These are phyloP conservation scores for Salticus scenicus DNA, from an alignment of 2,888 invertebrate species.

Conservation along the genomic window DNA sequence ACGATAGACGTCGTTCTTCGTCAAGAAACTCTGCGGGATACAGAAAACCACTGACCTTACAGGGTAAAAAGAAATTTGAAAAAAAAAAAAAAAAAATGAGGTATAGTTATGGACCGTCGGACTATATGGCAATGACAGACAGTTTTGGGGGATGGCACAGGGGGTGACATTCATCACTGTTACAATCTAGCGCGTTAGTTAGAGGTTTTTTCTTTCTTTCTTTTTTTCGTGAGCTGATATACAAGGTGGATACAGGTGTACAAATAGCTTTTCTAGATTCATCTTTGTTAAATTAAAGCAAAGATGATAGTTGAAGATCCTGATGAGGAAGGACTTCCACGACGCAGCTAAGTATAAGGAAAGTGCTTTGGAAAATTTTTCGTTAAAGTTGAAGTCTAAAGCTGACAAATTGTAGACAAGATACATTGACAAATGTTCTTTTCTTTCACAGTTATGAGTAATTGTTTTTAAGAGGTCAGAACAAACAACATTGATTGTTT, in stretches of 20 bases:
- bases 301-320: too few species aligned
- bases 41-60: background rate
- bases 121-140: background rate
- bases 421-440: too few species aligned
- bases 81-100: background rate
- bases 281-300: background rate
- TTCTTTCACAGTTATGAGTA: too few species aligned
- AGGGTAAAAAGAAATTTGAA: background rate
- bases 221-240: background rate
- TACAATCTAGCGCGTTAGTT: background rate
- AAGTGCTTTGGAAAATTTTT: too few species aligned
- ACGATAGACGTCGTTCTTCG: background rate
- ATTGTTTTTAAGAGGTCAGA: too few species aligned
- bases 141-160: background rate
- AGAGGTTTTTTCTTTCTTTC: background rate
- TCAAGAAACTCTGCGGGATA: background rate
- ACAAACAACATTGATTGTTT: too few species aligned
- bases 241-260: background rate
- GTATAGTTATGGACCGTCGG: background rate
- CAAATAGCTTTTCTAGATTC: background rate
- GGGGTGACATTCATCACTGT: background rate
- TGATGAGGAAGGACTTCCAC: too few species aligned
- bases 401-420: too few species aligned
- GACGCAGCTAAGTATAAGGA: too few species aligned
- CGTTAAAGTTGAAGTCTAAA: too few species aligned